Evolutionary conservation across 1,140 invertebrate species (phyloP).

Genomic region (Scaptomyza hsui): DNA sequence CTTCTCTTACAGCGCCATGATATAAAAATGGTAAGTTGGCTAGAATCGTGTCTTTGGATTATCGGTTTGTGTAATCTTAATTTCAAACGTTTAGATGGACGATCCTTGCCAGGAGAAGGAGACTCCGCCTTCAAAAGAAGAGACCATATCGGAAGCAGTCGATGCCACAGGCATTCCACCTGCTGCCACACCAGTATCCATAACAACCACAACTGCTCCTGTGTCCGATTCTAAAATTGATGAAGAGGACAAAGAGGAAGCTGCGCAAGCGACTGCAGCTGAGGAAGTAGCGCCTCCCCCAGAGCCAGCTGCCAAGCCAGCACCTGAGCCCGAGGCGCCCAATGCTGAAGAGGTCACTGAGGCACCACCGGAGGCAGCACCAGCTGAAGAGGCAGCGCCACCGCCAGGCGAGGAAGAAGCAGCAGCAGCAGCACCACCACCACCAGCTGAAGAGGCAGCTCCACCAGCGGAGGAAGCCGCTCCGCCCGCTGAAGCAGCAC

Average conservation of each 20-base stretch:
- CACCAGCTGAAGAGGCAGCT: neutral
- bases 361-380: neutral
- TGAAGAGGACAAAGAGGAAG: neutral
- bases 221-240: too few species aligned
- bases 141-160: neutral
- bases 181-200: too few species aligned
- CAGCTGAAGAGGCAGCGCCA: conserved; percentile 5
- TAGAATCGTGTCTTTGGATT: neutral
- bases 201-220: too few species aligned
- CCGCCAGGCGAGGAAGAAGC: neutral
- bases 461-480: conserved; percentile 6
- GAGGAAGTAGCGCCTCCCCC: neutral
- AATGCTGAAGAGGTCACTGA: conserved; percentile 9
- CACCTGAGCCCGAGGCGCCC: neutral
- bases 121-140: conserved; percentile 3
- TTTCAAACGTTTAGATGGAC: neutral
- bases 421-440: conserved; percentile 9
- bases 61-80: neutral
- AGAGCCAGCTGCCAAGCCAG: neutral
- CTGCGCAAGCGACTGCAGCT: neutral
- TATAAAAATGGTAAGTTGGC: conserved; percentile 38
- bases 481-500: conserved; percentile 6
- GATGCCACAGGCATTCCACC: neutral
- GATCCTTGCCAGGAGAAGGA: conserved; percentile 52
- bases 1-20: conserved; percentile 21